Evolutionary conservation across 2,888 invertebrate species (phyloP), one percentile per base, ranked within the genome.

Genomic region (Dolichomitus sp.): DNA sequence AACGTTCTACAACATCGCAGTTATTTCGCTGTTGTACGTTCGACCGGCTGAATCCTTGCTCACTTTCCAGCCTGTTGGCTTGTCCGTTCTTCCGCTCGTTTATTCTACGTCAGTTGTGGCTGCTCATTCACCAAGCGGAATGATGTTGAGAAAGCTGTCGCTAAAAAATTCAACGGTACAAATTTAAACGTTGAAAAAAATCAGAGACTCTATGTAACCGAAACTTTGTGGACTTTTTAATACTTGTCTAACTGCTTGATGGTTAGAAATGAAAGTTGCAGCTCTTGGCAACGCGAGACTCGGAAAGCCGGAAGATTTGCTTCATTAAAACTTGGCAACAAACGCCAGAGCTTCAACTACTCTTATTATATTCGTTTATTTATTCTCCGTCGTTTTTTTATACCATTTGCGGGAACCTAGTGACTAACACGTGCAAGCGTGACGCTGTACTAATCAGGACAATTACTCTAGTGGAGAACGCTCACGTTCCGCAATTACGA

Each of bases 21-120:
- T 79, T 63, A 75, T 82, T 85, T 81, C 75, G 85, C 84, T 84
- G 84, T 85, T 84, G 70, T 85, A 83, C 57, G 37, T 59, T 33
- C 48, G 48, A n/a, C n/a, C 48, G 48, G 17, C 17, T 17, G 48
- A 48, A 17, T 17, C n/a, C 48, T 48, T 72, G 45, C 61, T 72
- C 63, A 33, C 5, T 17, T 17, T n/a, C 57, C 17, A 48, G 48
- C 17, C 48, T 48, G 48, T 57, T 30, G n/a, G 30, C 4, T 33
- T 59, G 30, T 37, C 14, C 17, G 37, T 59, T 59, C 30, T n/a
- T 37, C 17, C 52, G 23, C 11, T 9, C 52, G 23, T 23, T 9
- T 5, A 23, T 52, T 52, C 12, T 12, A 52, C 52, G 52, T 23
- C 23, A 19, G 52, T 23, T 23, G 52, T 48, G 4, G 17, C 48